Evolutionary conservation across 64 coral and sea anemone species (phyloP).

Genomic region (Stichodactyla helianthus): DNA sequence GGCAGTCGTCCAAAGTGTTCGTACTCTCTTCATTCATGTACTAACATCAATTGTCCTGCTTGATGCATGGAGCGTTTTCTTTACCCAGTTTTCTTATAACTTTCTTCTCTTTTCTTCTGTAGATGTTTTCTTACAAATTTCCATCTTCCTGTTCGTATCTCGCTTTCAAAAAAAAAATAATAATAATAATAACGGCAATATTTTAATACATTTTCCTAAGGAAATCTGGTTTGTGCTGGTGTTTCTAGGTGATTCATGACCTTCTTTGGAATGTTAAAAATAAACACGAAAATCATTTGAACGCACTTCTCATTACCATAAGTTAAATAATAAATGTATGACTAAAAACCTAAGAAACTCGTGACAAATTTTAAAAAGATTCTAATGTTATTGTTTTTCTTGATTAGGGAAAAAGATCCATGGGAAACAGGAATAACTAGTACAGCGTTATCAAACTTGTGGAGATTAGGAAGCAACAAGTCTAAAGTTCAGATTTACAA

Average conservation of each 20-base stretch:
- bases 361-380: too few species aligned
- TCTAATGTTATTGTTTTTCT: too few species aligned
- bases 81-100: background rate
- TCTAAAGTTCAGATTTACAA: too few species aligned
- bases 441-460: too few species aligned
- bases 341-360: too few species aligned
- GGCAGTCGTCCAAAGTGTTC: background rate
- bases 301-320: too few species aligned
- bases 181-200: background rate
- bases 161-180: background rate
- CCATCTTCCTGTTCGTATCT: background rate
- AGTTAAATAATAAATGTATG: too few species aligned
- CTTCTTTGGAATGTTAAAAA: background rate
- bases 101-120: background rate
- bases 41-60: background rate
- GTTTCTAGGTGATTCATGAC: background rate
- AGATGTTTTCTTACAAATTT: background rate
- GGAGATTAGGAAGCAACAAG: too few species aligned
- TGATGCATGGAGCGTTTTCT: background rate
- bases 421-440: too few species aligned
- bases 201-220: background rate
- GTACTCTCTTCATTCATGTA: slow-evolving; percentile 17
- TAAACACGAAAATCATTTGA: too few species aligned
- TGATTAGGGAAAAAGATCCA: too few species aligned
- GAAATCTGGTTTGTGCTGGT: background rate